A percentile compares a stretch with the other conserved stretches of the same genome.
Evolutionary conservation across 1,140 invertebrate genomes (phyloP).

Genomic region (Psix sp.): DNA sequence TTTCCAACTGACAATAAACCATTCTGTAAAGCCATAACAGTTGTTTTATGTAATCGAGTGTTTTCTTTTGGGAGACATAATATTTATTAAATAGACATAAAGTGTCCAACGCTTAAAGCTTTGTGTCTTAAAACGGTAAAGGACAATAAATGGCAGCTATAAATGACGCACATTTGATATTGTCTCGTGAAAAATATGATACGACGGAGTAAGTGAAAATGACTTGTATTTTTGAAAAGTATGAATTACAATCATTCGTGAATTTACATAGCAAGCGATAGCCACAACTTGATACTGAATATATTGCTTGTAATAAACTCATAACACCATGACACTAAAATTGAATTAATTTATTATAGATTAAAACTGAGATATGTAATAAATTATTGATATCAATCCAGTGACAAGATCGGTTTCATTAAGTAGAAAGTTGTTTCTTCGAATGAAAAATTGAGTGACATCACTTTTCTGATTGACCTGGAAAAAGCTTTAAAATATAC

Average conservation of each 20-base stretch:
- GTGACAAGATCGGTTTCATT: not conserved
- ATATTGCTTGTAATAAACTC: constrained; percentile 1
- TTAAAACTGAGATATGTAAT: not conserved
- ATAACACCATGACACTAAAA: constrained; percentile 11
- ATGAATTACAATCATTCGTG: constrained; percentile 10
- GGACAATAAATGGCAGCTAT: no score
- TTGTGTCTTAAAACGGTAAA: no score
- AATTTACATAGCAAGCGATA: constrained; percentile 13
- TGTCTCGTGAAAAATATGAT: constrained; percentile 5
- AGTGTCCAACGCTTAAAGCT: no score
- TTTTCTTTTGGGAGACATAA: no score
- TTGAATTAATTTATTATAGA: constrained; percentile 14
- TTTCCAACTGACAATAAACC: no score
- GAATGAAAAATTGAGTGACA: no score
- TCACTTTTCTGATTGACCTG: no score
- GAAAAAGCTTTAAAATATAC: no score
- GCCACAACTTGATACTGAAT: not conserved
- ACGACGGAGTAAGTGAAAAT: constrained; percentile 12
- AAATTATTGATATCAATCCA: not conserved
- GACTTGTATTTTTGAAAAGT: constrained; percentile 9
- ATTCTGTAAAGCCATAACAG: constrained; percentile 4
- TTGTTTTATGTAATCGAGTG: no score
- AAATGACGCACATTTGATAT: no score
- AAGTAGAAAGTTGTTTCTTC: not conserved
- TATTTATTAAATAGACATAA: no score